phyloP scores from a whole-genome alignment of 2,113 vertebrate species.

The Gyps fulvus region DNA sequence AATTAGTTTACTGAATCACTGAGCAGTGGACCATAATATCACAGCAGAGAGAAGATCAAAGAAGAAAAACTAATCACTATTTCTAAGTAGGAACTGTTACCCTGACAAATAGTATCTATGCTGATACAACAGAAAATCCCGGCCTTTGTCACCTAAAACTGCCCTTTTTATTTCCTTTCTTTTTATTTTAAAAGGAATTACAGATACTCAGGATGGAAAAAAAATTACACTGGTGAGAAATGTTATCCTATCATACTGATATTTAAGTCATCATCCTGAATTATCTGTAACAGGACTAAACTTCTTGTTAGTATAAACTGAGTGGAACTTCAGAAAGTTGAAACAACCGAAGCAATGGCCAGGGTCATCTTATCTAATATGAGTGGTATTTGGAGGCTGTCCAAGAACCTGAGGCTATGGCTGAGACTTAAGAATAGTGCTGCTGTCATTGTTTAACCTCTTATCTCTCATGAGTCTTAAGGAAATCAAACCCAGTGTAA shows the following conservation, averaged over 20 bases:
- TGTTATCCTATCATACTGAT: neutral
- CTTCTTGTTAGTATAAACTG: neutral
- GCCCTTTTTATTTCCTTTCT: fast-evolving
- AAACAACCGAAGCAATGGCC: neutral
- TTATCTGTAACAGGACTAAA: neutral
- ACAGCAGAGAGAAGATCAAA: neutral
- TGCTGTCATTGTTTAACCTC: neutral
- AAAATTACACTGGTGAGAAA: neutral
- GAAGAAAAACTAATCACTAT: neutral
- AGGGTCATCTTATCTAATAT: neutral
- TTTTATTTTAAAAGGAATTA: neutral
- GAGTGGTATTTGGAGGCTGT: neutral
- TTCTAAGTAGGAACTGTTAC: neutral
- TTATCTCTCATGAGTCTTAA: neutral
- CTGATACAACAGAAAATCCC: neutral
- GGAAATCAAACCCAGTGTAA: neutral
- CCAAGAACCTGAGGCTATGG: neutral
- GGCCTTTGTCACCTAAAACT: neutral
- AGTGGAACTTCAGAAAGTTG: neutral
- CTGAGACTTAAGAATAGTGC: neutral
- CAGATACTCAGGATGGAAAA: neutral
- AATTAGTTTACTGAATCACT: neutral
- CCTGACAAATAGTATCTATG: neutral
- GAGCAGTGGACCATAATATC: neutral
- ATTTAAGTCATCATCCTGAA: neutral